Evolutionary conservation across 2,113 vertebrate genomes (phyloP).

Genomic region (Chloebia gouldiae): DNA sequence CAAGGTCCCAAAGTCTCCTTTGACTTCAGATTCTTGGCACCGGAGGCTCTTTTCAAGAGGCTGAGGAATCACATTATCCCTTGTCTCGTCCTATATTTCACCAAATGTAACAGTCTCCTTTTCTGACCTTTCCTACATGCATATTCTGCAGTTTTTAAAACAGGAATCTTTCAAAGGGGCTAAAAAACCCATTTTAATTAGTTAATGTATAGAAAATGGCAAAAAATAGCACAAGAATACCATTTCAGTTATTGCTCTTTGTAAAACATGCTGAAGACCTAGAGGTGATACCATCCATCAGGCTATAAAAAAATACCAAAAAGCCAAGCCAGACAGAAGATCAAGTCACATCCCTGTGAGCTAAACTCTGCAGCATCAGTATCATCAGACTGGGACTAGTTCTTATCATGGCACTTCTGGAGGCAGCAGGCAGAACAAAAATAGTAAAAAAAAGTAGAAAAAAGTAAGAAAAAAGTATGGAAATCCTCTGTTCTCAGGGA

Average conservation of each 20-base stretch:
- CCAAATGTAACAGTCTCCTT: neutral
- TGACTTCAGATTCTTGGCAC: conserved; percentile 33
- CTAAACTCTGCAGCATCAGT: neutral
- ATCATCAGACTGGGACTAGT: neutral
- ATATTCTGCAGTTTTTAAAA: neutral
- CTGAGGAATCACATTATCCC: neutral
- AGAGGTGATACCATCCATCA: neutral
- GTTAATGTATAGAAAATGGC: neutral
- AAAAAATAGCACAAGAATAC: neutral
- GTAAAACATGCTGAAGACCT: neutral
- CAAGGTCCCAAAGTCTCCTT: neutral
- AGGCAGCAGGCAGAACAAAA: neutral
- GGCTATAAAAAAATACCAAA: neutral
- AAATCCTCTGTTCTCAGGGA: neutral
- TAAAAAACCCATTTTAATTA: neutral
- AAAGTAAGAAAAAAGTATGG: neutral
- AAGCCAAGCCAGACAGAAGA: neutral
- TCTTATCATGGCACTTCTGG: neutral
- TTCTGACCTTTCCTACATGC: neutral
- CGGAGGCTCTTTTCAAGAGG: neutral
- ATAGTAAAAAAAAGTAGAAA: neutral
- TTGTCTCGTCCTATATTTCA: conserved; percentile 17
- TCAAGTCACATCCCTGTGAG: neutral
- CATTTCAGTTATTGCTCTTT: neutral
- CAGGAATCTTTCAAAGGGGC: neutral